A percentile compares a stretch with the other conserved stretches of the same genome.
These are phyloP conservation scores for Lasioglossum lativentre DNA, from an alignment of 2,888 invertebrate genomes.

Conservation along the genomic window DNA sequence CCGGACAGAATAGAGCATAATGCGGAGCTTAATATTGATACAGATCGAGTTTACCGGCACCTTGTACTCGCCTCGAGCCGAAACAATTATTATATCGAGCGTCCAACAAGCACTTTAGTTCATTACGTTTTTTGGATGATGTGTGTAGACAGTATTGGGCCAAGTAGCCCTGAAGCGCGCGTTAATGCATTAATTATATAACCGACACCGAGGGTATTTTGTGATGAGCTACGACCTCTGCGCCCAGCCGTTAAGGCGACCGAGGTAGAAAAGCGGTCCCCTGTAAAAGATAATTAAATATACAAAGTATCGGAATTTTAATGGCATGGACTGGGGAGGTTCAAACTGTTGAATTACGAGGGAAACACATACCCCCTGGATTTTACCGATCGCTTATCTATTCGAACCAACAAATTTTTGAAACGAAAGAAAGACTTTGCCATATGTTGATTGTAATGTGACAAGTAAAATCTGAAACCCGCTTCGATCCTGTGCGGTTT, in stretches of 20 bases:
- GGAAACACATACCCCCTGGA: neutral
- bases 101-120: slow-evolving; percentile 1
- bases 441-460: too few relatives aligned
- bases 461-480: neutral
- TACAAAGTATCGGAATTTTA: slow-evolving; percentile 22
- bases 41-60: neutral
- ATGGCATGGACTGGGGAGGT: neutral
- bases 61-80: neutral
- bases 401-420: neutral
- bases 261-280: neutral
- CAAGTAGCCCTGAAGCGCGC: neutral
- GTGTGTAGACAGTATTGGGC: neutral
- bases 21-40: neutral
- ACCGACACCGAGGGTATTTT: slow-evolving; percentile 19
- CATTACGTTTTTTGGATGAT: neutral
- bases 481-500: neutral
- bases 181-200: slow-evolving; percentile 52
- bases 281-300: slow-evolving; percentile 38
- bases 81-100: neutral
- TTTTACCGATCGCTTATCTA: neutral
- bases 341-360: neutral
- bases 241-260: neutral
- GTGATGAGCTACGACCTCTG: slow-evolving; percentile 12
- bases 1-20: neutral
- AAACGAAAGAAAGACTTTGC: too few relatives aligned